Conservation (phyloP, 2,888 invertebrate genomes). For the Cabera pusaria region DNA sequence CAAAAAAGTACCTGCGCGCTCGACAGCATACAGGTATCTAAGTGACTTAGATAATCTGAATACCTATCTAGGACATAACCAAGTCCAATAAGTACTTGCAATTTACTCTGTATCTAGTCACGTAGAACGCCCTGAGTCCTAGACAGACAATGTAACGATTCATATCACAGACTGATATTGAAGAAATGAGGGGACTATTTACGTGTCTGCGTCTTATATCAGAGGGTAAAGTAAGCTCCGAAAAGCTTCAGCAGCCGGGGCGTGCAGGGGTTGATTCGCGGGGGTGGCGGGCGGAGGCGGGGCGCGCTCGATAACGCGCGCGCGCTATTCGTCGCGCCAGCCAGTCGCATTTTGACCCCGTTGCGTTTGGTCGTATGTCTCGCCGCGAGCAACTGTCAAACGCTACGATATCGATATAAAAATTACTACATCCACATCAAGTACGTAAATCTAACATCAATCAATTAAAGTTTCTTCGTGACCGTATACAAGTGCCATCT, state of each 20-base stretch:
- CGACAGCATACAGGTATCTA: no score
- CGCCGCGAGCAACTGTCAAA: slow-evolving; percentile 59
- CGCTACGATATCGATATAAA: slow-evolving; percentile 68
- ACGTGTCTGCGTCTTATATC: slow-evolving; percentile 30
- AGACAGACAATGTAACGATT: slow-evolving; percentile 20
- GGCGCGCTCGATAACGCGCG: slow-evolving; percentile 78
- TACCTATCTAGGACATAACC: no score
- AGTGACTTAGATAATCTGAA: no score
- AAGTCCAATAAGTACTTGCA: no score
- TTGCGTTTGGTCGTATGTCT: slow-evolving; percentile 50
- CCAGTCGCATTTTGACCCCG: slow-evolving; percentile 73
- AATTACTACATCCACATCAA: slow-evolving; percentile 51
- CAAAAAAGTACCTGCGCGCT: no score
- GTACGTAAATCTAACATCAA: slow-evolving; percentile 56
- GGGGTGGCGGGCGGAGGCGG: slow-evolving; percentile 65
- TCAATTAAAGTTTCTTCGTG: slow-evolving; percentile 14
- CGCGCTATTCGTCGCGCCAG: slow-evolving; percentile 57
- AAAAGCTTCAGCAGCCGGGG: slow-evolving; percentile 47
- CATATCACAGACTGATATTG: slow-evolving; percentile 24
- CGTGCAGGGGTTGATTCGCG: slow-evolving; percentile 61
- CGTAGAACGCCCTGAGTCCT: slow-evolving; percentile 7
- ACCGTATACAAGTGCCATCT: slow-evolving; percentile 9
- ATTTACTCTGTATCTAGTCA: no score
- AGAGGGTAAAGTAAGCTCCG: slow-evolving; percentile 42
- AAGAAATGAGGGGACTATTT: slow-evolving; percentile 25